Base-by-base conservation (phyloP, 2,113 vertebrate species). In the Notarius quadriscutis region DNA sequence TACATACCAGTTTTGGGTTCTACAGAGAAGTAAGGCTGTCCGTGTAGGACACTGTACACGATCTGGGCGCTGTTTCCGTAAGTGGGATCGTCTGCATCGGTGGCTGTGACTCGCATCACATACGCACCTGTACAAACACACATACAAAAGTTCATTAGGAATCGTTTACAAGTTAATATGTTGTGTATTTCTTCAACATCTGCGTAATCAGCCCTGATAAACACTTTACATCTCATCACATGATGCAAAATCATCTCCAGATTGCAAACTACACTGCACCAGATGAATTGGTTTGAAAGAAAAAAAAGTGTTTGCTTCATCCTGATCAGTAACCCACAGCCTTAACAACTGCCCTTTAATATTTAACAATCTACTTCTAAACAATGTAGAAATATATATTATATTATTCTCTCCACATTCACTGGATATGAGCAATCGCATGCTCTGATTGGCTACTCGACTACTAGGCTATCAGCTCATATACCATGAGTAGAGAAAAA, bases 31-130 rank as follows among this genome's bases (percentile, higher is more conserved):
- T 91, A 91, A 5, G 91, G 91, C 85, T 91, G 91, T 2, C 94
- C 93, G 0, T 94, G 91, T 20, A 95, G 88, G 62, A 95, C 91
- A 87, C 93, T 94, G 92, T 95, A 95, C 5, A 93, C 93, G 0
- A 95, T 92, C 1, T 90, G 87, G 1, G 94, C 94, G 1, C 93
- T 94, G 93, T 92, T 93, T 8, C 94, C 94, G n/a, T 95, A 95
- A 3, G 93, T 93, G 11, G 94, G 93, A 83, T 95, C 94, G 18
- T 95, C 94, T 12, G 93, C 92, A 25, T 95, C 94, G 5, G 89
- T 91, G 30, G 94, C 94, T 0, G 92, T 93, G 84, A 94, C 91
- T 87, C 93, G 92, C 9, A 90, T 93, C 63, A 95, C 93, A 34
- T 92, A 94, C 10, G 94, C 93, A 5, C 93, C 94, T 95, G 50